These are phyloP conservation scores for Drosophila anomelani DNA, from an alignment of 2,888 invertebrate genomes.

Conservation along the genomic window DNA sequence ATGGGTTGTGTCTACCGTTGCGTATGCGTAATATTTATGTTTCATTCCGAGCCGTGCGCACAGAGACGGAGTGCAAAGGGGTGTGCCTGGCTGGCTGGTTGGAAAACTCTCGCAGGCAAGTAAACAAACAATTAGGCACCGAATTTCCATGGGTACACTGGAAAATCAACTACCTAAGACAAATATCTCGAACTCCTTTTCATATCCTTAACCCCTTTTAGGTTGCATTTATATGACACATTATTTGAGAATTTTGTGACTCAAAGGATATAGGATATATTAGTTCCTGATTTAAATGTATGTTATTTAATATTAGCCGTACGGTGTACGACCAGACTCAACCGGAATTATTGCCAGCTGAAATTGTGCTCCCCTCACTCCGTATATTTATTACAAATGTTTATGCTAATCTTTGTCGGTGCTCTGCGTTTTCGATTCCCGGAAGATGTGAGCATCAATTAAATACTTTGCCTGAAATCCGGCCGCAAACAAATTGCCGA, in stretches of 20 bases:
- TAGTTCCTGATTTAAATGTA: neutral
- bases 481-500: slow-evolving; percentile 54
- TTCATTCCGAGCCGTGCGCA: slow-evolving; percentile 57
- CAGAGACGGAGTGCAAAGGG: neutral
- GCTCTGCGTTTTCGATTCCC: slow-evolving; percentile 46
- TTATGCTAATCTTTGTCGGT: slow-evolving; percentile 69
- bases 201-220: neutral
- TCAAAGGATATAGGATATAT: too few relatives aligned
- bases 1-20: slow-evolving; percentile 51
- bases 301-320: neutral
- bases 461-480: slow-evolving; percentile 54
- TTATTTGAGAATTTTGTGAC: neutral
- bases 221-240: neutral
- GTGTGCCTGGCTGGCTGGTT: neutral
- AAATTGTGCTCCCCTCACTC: slow-evolving; percentile 35
- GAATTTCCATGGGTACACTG: slow-evolving; percentile 24
- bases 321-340: slow-evolving; percentile 26
- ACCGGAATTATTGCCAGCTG: slow-evolving; percentile 55
- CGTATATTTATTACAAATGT: slow-evolving; percentile 70
- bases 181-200: neutral
- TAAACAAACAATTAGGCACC: slow-evolving; percentile 69
- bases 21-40: slow-evolving; percentile 79
- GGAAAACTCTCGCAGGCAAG: slow-evolving; percentile 30
- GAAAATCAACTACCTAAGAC: neutral
- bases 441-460: slow-evolving; percentile 63